Percentiles rank a stretch among this genome's conserved stretches.
phyloP scores from a whole-genome alignment of 1,140 invertebrate species.

The Neodiprion fabricii region DNA sequence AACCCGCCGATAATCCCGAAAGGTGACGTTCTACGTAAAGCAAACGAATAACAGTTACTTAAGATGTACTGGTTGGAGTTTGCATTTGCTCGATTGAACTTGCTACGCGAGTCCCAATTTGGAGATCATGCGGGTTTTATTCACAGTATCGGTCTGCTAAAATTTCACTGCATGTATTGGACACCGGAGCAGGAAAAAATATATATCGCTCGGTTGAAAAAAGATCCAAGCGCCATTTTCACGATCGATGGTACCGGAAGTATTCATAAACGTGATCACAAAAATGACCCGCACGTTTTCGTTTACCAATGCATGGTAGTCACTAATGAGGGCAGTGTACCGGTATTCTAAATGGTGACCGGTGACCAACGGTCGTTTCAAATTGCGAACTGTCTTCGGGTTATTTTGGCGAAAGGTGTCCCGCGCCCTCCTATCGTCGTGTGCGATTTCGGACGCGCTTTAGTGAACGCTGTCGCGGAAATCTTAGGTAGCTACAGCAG shows the following conservation, averaged over 20 bases:
- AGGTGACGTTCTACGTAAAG: too few relatives aligned
- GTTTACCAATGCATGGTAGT: too few relatives aligned
- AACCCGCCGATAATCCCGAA: too few relatives aligned
- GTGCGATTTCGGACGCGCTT: slow-evolving; percentile 21
- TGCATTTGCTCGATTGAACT: too few relatives aligned
- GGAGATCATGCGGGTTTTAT: slow-evolving; percentile 19
- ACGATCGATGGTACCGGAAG: neutral
- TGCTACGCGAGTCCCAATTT: neutral
- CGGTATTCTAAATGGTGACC: neutral
- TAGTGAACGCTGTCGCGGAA: slow-evolving; percentile 16
- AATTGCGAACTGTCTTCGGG: slow-evolving; percentile 10
- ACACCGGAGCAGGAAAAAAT: slow-evolving; percentile 3
- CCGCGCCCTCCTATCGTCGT: slow-evolving; percentile 18
- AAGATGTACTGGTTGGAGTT: too few relatives aligned
- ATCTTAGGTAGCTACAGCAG: slow-evolving; percentile 13
- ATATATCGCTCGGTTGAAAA: slow-evolving; percentile 18
- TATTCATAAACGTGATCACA: neutral
- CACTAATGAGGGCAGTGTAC: too few relatives aligned
- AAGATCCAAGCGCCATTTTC: neutral
- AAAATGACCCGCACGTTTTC: too few relatives aligned
- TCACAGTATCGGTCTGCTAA: slow-evolving; percentile 18
- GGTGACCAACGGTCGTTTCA: slow-evolving; percentile 20
- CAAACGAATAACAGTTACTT: too few relatives aligned
- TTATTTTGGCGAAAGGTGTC: slow-evolving; percentile 15
- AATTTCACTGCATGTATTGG: neutral